Conservation (phyloP, 64 coral and sea anemone species). For the Montipora efflorescens region DNA sequence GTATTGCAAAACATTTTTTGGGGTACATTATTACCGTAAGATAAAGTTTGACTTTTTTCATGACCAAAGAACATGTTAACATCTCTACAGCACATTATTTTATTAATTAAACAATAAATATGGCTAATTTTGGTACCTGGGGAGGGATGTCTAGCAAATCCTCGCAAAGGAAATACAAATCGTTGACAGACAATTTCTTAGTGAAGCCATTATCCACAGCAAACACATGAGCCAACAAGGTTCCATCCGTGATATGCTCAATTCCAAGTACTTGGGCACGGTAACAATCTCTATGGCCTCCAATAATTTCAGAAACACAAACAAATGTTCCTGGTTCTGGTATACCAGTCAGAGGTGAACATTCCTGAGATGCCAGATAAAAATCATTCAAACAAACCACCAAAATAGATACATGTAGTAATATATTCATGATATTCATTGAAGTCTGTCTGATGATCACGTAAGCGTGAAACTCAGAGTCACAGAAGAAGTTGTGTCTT, state of each 20-base stretch:
- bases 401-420: too few relatives aligned
- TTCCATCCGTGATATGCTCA: not conserved
- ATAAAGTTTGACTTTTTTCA: too few relatives aligned
- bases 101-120: too few relatives aligned
- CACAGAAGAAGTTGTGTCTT: too few relatives aligned
- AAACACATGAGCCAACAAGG: conserved; percentile 71
- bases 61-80: too few relatives aligned
- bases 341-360: not conserved
- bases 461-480: too few relatives aligned
- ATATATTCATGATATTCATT: too few relatives aligned
- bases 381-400: not conserved
- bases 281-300: conserved; percentile 73
- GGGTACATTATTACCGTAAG: too few relatives aligned
- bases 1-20: too few relatives aligned
- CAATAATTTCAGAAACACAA: conserved; percentile 60
- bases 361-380: conserved; percentile 43
- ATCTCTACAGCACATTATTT: too few relatives aligned
- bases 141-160: conserved; percentile 44
- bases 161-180: conserved; percentile 52
- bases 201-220: conserved; percentile 91
- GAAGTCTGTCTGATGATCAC: too few relatives aligned
- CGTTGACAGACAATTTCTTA: conserved; percentile 18
- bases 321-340: conserved; percentile 82
- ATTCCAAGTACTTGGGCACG: conserved; percentile 70
- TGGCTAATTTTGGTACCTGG: conserved; percentile 69